A percentile compares a stretch with the other conserved stretches of the same genome.
phyloP scores from a whole-genome alignment of 2,113 vertebrate genomes.

The Caranx ignobilis region DNA sequence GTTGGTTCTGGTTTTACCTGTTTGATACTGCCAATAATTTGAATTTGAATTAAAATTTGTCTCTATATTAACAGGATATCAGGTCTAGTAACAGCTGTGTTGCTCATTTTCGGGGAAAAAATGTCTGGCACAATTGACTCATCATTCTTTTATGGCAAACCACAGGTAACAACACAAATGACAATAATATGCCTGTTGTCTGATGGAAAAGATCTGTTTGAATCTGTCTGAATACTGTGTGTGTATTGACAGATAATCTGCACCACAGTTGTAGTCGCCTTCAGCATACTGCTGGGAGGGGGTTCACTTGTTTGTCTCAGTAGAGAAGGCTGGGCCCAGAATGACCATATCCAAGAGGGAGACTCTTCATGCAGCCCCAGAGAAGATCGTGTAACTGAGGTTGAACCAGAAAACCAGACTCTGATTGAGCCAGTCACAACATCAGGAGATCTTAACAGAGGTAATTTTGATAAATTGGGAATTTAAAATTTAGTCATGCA shows the following conservation, averaged over 20 bases:
- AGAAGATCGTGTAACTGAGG: constrained; percentile 74
- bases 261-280: constrained; percentile 86
- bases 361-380: constrained; percentile 70
- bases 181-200: background rate
- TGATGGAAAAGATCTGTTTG: background rate
- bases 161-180: constrained; percentile 86
- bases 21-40: background rate
- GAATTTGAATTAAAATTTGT: background rate
- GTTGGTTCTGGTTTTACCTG: background rate
- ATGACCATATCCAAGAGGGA: constrained; percentile 82
- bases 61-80: constrained; percentile 85
- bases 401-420: constrained; percentile 66
- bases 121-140: constrained; percentile 85
- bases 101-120: constrained; percentile 88
- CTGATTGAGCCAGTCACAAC: constrained; percentile 44
- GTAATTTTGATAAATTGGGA: constrained; percentile 69
- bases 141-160: constrained; percentile 92
- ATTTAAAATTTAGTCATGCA: background rate
- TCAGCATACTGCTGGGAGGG: constrained; percentile 89
- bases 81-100: constrained; percentile 85
- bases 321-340: constrained; percentile 83
- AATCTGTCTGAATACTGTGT: background rate
- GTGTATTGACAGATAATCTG: constrained; percentile 86
- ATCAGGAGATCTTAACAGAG: constrained; percentile 76
- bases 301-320: constrained; percentile 91